Percentiles rank a stretch among this genome's conserved stretches.
Evolutionary conservation across 1,140 invertebrate species (phyloP).

Genomic region (Ptiloglossa arizonensis): DNA sequence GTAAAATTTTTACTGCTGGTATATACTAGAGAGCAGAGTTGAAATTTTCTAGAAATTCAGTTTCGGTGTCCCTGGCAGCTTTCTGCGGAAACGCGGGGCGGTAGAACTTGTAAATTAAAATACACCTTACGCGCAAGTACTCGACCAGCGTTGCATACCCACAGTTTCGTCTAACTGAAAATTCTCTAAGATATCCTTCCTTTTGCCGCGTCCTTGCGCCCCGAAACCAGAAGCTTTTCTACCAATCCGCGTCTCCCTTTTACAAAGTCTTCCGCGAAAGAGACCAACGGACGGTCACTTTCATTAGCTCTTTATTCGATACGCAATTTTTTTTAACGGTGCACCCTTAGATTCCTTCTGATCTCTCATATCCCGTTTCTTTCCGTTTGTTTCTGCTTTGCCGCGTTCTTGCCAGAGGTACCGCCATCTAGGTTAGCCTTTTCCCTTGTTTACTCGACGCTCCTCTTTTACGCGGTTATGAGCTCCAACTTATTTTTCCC

Average conservation of each 20-base stretch:
- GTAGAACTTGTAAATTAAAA: neutral
- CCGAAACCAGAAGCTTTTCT: neutral
- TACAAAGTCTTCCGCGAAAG: neutral
- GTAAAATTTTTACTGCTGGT: no score
- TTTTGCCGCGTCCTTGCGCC: neutral
- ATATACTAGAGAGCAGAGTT: no score
- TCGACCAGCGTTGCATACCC: neutral
- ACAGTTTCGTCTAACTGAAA: neutral
- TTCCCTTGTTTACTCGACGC: slow-evolving; percentile 29
- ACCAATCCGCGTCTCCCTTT: neutral
- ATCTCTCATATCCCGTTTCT: slow-evolving; percentile 29
- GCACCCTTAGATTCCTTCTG: neutral
- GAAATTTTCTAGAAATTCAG: no score
- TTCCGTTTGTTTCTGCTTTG: slow-evolving; percentile 9
- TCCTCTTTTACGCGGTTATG: slow-evolving; percentile 32
- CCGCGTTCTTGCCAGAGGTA: neutral
- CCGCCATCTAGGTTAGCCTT: slow-evolving; percentile 2
- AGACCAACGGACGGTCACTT: neutral
- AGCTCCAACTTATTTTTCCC: slow-evolving; percentile 35
- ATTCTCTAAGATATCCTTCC: neutral
- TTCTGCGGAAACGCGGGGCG: no score
- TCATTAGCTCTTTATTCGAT: slow-evolving; percentile 4
- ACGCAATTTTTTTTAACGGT: neutral
- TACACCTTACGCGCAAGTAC: neutral
- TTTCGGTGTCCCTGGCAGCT: no score